Base-by-base conservation (phyloP, 2,888 invertebrate species). In the Plagiodera versicolora region DNA sequence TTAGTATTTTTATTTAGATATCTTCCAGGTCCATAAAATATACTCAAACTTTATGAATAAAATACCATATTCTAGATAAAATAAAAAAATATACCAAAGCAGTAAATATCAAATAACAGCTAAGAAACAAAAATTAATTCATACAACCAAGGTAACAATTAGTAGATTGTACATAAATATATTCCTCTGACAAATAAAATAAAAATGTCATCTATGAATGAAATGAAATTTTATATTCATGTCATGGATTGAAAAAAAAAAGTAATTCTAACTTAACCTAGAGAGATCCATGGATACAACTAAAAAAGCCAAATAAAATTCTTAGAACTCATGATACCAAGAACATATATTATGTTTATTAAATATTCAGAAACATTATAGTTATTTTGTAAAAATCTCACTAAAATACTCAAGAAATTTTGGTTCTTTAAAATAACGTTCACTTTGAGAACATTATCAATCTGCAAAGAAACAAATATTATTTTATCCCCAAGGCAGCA, bases 381-480 rank as follows among this genome's bases (percentile, higher is more conserved):
- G 11, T 32, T 28, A 39, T 11, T 51, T 32, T 61, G 63, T 58
- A 61, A 61, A 63, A 61, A 62, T 58, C 60, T 65, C 53, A 46
- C 58, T 51, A 54, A 52, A 50, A 49, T 44, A 19, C 52, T 61
- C 54, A 62, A 28, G 44, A 52, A 44, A 53, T 58, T 58, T 55
- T 52, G 30, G 58, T 51, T 44, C 32, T 55, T 28, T 54, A 39
- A n/a, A 56, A 57, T 59, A 54, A 52, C 20, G 55, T 57, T 59
- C 48, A 61, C 30, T 62, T 62, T 83, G 90, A 84, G 83, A 92
- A 92, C 91, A 92, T 91, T 77, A 92, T 88, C 76, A 92, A 85
- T 79, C 92, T 92, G 87, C 52, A 86, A 86, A 70, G 75, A 70
- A 76, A 76, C 74, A 74, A 67, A 67, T 68, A 45, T 28, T 35